Base-by-base conservation (phyloP, 2,797 vertebrate genomes). In the Natrix natrix region DNA sequence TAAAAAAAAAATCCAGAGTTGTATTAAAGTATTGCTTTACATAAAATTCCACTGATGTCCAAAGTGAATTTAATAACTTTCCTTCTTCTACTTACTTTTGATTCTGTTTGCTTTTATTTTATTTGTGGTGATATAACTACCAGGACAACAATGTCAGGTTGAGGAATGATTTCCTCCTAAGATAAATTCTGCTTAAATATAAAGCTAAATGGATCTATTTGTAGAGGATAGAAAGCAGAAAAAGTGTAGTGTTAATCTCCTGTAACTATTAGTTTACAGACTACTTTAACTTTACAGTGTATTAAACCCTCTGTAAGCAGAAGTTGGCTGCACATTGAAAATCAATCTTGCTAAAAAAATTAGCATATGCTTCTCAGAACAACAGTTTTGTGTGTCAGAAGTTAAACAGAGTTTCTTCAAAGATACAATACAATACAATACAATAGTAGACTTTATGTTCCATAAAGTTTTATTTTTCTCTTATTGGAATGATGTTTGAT, bases 101-200 rank as follows among this genome's bases (percentile, higher is more conserved):
- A 54, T 32, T 61, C 37, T 90, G 94, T 57, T 17, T 4, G 12
- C n/a, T 57, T 74, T 92, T 60, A 90, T n/a, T 17, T 24, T 92
- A 90, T n/a, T 24, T 37, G 10, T 93, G 94, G 22, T n/a, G 63
- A 26, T 66, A 43, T 90, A 56, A 78, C 56, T 59, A 8, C 74
- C 88, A 54, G 88, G 55, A 55, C 10, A 86, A 1, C 2, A 92
- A 94, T 93, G 83, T 92, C 74, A 94, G 2, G 32, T 61, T 56
- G 87, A 92, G 6, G 60, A n/a, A 43, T 94, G 66, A 92, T 91
- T 94, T 95, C 56, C 74, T 94, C 66, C 17, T 28, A 14, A 93
- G 24, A 91, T 87, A 93, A 94, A 90, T 93, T 56, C 60, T 88
- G 10, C 89, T 54, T 57, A 92, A 91, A 74, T 28, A 4, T 55